These are phyloP conservation scores for Vultur gryphus DNA, from an alignment of 2,797 vertebrate genomes.

Conservation along the genomic window DNA sequence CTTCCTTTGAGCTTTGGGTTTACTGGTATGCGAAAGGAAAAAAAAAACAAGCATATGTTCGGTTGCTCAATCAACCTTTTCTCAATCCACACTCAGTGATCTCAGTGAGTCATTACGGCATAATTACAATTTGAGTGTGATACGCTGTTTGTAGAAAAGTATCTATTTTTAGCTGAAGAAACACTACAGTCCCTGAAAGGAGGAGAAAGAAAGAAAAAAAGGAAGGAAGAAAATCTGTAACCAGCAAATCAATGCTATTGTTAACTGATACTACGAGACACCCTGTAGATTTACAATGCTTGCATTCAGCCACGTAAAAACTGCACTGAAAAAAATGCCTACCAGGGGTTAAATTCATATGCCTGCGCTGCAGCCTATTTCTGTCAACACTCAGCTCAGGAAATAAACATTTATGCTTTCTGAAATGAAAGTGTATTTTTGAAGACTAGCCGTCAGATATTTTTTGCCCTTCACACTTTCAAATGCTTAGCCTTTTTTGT, in stretches of 20 bases:
- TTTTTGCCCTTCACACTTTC: conserved; percentile 85
- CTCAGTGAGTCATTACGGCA: conserved; percentile 52
- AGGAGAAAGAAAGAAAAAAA: neutral
- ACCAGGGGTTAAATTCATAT: conserved; percentile 89
- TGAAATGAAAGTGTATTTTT: conserved; percentile 84
- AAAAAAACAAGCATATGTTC: neutral
- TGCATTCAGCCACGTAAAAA: conserved; percentile 30
- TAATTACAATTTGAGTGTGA: conserved; percentile 58
- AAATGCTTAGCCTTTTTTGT: conserved; percentile 82
- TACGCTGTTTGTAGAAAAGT: conserved; percentile 59
- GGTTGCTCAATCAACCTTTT: conserved; percentile 40
- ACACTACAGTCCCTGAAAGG: conserved; percentile 4
- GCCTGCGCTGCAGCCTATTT: conserved; percentile 88
- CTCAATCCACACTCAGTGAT: conserved; percentile 23
- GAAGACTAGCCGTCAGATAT: conserved; percentile 82
- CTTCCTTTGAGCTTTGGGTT: conserved; percentile 24
- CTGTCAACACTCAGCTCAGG: conserved; percentile 83
- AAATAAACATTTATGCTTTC: conserved; percentile 82
- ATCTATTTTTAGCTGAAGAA: conserved; percentile 61
- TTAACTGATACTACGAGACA: conserved; percentile 62
- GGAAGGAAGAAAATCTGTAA: conserved; percentile 9
- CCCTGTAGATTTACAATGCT: conserved; percentile 42
- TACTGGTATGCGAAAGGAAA: neutral
- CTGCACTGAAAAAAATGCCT: conserved; percentile 70
- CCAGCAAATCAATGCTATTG: conserved; percentile 59